These are phyloP conservation scores for Hirtodrosophila alboralis DNA, from an alignment of 2,888 invertebrate genomes.

Conservation along the genomic window DNA sequence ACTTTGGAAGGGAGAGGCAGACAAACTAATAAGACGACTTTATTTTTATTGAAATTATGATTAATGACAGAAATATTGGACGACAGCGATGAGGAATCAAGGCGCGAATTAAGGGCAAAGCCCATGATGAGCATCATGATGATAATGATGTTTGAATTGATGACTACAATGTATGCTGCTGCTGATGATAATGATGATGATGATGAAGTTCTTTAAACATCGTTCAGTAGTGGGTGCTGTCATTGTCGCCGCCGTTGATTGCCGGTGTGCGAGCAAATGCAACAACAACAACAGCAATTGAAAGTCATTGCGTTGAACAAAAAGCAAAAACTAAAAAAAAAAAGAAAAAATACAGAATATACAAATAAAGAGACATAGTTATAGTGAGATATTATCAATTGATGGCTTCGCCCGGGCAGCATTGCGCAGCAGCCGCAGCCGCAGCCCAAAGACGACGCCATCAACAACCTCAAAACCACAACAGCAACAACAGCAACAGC, in stretches of 20 bases:
- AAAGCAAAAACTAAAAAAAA: background rate
- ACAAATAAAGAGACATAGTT: background rate
- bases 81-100: slow-evolving; percentile 47
- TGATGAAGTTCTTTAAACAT: slow-evolving; percentile 38
- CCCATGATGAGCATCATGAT: slow-evolving; percentile 28
- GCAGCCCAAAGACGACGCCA: slow-evolving; percentile 50
- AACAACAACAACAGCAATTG: slow-evolving; percentile 23
- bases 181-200: slow-evolving; percentile 12
- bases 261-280: slow-evolving; percentile 24
- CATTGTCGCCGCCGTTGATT: slow-evolving; percentile 30
- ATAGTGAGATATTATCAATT: slow-evolving; percentile 33
- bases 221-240: slow-evolving; percentile 34
- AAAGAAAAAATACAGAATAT: background rate
- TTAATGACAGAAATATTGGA: slow-evolving; percentile 73
- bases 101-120: slow-evolving; percentile 52
- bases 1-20: slow-evolving; percentile 17
- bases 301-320: slow-evolving; percentile 25
- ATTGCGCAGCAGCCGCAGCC: slow-evolving; percentile 48
- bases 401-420: slow-evolving; percentile 70
- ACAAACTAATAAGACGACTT: slow-evolving; percentile 66
- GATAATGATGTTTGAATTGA: slow-evolving; percentile 20
- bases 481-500: slow-evolving; percentile 27
- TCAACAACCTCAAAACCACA: slow-evolving; percentile 10
- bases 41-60: slow-evolving; percentile 79
- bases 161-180: slow-evolving; percentile 13